Evolutionary conservation across 2,113 vertebrate species (phyloP), one percentile per base, ranked within the genome.

Genomic region (Rhinichthys klamathensis): DNA sequence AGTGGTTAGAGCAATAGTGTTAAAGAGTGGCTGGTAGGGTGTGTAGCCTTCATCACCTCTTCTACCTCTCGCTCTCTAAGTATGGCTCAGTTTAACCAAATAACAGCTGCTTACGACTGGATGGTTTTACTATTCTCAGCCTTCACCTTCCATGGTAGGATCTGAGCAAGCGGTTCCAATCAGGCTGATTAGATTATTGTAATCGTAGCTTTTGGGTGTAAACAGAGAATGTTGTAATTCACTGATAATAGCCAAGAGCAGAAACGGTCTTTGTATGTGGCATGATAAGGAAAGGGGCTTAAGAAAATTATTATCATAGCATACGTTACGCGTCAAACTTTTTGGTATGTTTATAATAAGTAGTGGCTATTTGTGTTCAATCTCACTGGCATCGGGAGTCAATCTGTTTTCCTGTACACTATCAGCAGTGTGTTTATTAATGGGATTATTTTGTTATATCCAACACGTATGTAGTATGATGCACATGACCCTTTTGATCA

Each of bases 271-370:
- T 74, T 75, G 44, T 9, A 80, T 89, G 61, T 81, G 54, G 46
- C 82, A 73, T 61, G 30, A 84, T 82, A 60, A 80, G 61, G 4
- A 82, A 78, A 88, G 72, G 69, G 82, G 69, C 46, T 63, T 77
- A 51, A 60, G 69, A 32, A 63, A 80, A 81, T 44, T 32, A 84
- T 60, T 21, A 74, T 75, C 82, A 78, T 16, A 10, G 46, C 74
- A 30, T n/a, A 21, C 8, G 9, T 49, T 27, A 54, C 12, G 0
- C 13, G 6, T 74, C 41, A 74, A 74, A 27, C 41, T 23, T 35
- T 81, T 13, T 32, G 16, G 27, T 30, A 67, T 63, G 58, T 80
- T 80, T 15, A 16, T 25, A 35, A 38, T 63, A 65, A 21, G 13
- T 65, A 80, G 78, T 65, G 15, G 25, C 35, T 63, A 27, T 49